A percentile compares a stretch with the other conserved stretches of the same genome.
Conservation (phyloP, 2,797 vertebrate species). For the Enteromius trimaculatus region DNA sequence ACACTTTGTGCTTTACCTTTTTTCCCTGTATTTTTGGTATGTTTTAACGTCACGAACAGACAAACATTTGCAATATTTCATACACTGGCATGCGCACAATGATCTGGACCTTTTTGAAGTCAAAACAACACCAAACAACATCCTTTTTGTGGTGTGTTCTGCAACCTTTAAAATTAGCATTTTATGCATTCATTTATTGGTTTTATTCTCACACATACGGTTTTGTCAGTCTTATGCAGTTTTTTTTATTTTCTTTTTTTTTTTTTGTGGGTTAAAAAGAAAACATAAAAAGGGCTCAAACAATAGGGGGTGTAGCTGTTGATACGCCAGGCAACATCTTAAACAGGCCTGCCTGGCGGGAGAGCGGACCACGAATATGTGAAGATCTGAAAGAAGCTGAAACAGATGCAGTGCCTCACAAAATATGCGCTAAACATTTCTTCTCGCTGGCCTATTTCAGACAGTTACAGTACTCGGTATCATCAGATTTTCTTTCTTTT, state of each 20-base stretch:
- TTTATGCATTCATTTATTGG: slow-evolving; percentile 11
- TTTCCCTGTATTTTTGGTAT: slow-evolving; percentile 61
- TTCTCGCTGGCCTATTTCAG: neutral
- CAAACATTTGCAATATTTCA: slow-evolving; percentile 73
- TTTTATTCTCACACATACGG: slow-evolving; percentile 5
- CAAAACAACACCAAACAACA: slow-evolving; percentile 73
- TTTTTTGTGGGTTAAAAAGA: slow-evolving; percentile 13
- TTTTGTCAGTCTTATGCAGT: neutral
- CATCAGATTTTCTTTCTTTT: neutral
- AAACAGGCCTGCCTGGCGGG: slow-evolving; percentile 9
- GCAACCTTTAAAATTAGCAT: slow-evolving; percentile 32
- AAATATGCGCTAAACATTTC: slow-evolving; percentile 12
- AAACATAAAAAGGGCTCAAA: neutral
- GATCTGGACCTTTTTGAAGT: slow-evolving; percentile 69
- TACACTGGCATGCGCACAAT: slow-evolving; percentile 83
- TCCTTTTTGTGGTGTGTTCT: slow-evolving; percentile 59
- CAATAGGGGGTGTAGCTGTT: slow-evolving; percentile 12
- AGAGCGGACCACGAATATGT: neutral
- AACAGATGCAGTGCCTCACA: slow-evolving; percentile 9
- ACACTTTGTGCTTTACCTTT: slow-evolving; percentile 80
- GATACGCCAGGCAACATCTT: slow-evolving; percentile 14
- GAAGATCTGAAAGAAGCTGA: neutral
- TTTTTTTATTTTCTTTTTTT: neutral
- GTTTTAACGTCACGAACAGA: slow-evolving; percentile 75
- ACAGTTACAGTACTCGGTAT: neutral